Evolutionary conservation across 2,888 invertebrate species (phyloP).

Genomic region (Andrena trimmerana): DNA sequence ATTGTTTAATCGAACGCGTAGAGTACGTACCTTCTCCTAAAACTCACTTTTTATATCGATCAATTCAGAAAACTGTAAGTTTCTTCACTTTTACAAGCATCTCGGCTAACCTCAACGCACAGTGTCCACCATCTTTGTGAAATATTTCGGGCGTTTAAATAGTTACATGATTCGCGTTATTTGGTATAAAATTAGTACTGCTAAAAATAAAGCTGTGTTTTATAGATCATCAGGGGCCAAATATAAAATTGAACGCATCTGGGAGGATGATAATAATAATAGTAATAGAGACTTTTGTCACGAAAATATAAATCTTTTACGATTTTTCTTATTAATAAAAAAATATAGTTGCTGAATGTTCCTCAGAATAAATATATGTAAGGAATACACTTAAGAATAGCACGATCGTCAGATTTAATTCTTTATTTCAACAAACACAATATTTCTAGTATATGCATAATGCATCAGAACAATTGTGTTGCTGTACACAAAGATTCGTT

Average conservation of each 20-base stretch:
- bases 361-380: background rate
- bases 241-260: background rate
- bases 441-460: constrained; percentile 59
- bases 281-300: background rate
- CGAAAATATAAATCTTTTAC: too few species aligned
- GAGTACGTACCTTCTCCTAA: background rate
- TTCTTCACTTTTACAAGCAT: constrained; percentile 6
- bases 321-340: too few species aligned
- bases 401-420: constrained; percentile 62
- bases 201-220: background rate
- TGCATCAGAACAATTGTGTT: constrained; percentile 59
- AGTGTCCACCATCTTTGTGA: background rate
- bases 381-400: constrained; percentile 19
- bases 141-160: constrained; percentile 7
- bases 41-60: background rate
- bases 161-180: constrained; percentile 1
- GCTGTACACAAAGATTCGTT: constrained; percentile 45
- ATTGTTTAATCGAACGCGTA: background rate
- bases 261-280: background rate
- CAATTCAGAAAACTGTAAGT: background rate
- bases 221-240: background rate
- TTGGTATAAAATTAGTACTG: background rate
- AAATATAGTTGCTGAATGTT: background rate
- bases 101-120: background rate
- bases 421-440: constrained; percentile 68